Evolutionary conservation across 2,797 vertebrate species (phyloP).

Genomic region (Varecia variegata): DNA sequence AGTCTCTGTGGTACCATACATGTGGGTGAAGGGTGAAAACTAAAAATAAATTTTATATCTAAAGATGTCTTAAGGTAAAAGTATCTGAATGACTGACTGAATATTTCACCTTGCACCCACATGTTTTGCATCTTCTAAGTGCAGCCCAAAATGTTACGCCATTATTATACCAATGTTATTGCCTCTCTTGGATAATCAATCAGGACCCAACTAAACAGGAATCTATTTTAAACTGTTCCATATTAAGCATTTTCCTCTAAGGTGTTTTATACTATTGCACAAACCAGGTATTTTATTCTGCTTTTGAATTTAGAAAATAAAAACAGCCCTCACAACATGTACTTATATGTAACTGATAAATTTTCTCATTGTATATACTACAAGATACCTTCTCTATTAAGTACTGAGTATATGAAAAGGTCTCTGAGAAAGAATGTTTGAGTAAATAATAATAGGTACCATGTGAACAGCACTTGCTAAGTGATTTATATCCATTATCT

Average conservation of each 20-base stretch:
- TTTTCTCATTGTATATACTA: not conserved
- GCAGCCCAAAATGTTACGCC: not conserved
- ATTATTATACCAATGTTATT: not conserved
- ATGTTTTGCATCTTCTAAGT: not conserved
- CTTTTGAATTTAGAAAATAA: conserved; percentile 35
- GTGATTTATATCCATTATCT: not conserved
- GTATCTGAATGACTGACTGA: not conserved
- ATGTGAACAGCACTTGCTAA: not conserved
- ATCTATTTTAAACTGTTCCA: not conserved
- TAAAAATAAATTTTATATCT: not conserved
- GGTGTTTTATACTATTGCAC: not conserved
- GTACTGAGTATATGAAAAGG: not conserved
- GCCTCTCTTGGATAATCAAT: not conserved
- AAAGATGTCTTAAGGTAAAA: not conserved
- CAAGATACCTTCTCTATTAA: not conserved
- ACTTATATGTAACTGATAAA: not conserved
- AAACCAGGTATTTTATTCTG: not conserved
- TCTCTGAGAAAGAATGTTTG: not conserved
- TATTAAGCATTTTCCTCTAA: not conserved
- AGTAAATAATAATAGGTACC: not conserved
- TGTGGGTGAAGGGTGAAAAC: not conserved
- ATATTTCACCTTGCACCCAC: not conserved
- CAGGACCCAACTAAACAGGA: not conserved
- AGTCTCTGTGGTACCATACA: not conserved
- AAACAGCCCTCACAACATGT: conserved; percentile 11